These are phyloP conservation scores for Pyrgilauda ruficollis DNA, from an alignment of 2,113 vertebrate species.

Conservation along the genomic window DNA sequence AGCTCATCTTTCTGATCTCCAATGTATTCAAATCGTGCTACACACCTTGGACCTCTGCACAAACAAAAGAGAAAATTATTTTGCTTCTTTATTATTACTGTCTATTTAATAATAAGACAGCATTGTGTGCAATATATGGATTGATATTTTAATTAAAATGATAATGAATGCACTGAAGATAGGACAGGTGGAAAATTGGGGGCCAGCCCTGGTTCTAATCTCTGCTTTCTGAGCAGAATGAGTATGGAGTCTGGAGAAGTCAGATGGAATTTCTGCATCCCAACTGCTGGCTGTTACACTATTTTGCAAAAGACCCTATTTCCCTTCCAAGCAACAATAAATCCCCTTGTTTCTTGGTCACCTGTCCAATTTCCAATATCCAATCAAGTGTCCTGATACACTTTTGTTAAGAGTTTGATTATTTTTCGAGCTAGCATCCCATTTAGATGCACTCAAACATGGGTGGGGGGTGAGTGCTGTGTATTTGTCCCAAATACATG, in stretches of 20 bases:
- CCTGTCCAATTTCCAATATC: not conserved
- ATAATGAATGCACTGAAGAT: not conserved
- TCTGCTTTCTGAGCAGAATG: not conserved
- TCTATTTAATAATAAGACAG: not conserved
- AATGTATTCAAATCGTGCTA: conserved; percentile 90
- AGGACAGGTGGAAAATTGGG: not conserved
- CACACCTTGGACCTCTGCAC: conserved; percentile 83
- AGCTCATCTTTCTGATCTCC: conserved; percentile 88
- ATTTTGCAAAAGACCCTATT: not conserved
- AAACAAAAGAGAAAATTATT: conserved; percentile 22
- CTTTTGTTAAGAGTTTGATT: not conserved
- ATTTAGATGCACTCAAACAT: not conserved
- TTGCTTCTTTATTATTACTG: not conserved
- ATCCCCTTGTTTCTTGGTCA: not conserved
- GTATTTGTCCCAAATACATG: not conserved
- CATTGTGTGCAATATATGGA: not conserved
- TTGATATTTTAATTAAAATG: not conserved
- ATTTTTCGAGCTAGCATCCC: not conserved
- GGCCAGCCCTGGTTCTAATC: not conserved
- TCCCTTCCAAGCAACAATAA: not conserved
- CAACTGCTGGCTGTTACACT: not conserved
- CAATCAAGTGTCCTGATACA: not conserved
- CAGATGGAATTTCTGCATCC: not conserved
- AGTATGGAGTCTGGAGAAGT: not conserved
- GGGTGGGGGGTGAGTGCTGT: not conserved